Base-by-base conservation (phyloP, 2,113 vertebrate species). In the Pimephales promelas region DNA sequence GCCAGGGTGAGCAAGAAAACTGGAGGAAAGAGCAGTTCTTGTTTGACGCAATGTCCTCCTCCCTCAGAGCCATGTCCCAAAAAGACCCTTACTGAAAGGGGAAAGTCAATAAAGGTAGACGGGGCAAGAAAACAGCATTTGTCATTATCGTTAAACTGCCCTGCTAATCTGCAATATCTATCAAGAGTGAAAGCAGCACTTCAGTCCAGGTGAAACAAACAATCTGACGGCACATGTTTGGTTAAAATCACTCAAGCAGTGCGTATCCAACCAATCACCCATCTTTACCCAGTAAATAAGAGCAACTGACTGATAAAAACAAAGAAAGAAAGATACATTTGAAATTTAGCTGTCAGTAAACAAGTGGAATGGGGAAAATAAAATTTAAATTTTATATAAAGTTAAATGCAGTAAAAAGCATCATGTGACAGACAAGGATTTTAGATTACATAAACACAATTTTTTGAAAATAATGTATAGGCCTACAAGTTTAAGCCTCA, bases 141-240 rank as follows among this genome's bases (percentile, higher is more conserved):
- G 16, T 14, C 26, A 24, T 59, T 36, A 70, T 80, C 47, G 16
- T 80, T 43, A 64, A 80, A 72, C 22, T 57, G 56, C n/a, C n/a
- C 52, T 26, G 14, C 28, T 56, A 36, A 73, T n/a, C 28, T 83
- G 34, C 4, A 78, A 79, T 16, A 83, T 64, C 56, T 31, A 45
- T 73, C 34, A 20, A 40, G 49, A 34, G 66, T 75, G 59, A 34
- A 45, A 34, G 24, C 36, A 31, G 18, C 64, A 40, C 20, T 52
- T 18, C 10, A 47, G 59, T 61, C 20, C 72, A 34, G 72, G 72
- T 22, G 57, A 59, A 43, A 20, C 40, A 86, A 61, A 64, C 43
- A 70, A 74, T 81, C 73, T 72, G 54, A 82, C 70, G 68, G 68
- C 73, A 52, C 74, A 81, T 36, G 71, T 34, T 79, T 78, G 14